Conservation (phyloP, 2,113 vertebrate species). For the Archilochus colubris region DNA sequence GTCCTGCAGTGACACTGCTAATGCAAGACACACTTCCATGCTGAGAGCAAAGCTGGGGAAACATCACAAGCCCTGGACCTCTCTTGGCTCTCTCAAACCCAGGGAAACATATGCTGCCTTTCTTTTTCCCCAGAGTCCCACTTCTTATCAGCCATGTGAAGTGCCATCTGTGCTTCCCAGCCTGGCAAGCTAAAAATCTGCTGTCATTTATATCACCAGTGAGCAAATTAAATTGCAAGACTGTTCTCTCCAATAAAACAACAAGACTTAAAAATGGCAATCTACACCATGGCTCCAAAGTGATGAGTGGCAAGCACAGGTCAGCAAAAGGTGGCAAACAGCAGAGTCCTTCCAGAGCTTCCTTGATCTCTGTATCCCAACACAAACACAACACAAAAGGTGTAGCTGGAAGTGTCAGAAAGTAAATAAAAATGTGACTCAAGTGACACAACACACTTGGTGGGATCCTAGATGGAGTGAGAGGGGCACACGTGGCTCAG, state of each 20-base stretch:
- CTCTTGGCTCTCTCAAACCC: conserved; percentile 9
- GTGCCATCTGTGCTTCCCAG: conserved; percentile 50
- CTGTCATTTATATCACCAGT: background rate
- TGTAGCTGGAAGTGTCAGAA: background rate
- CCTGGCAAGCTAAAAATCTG: conserved; percentile 29
- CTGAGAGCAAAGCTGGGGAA: background rate
- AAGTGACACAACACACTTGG: background rate
- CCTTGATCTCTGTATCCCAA: background rate
- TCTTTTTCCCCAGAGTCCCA: conserved; percentile 32
- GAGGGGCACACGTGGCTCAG: background rate
- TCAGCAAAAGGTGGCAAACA: background rate
- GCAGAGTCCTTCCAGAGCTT: background rate
- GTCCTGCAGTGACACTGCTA: background rate
- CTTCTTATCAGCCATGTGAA: conserved; percentile 38
- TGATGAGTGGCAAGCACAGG: background rate
- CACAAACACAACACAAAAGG: background rate
- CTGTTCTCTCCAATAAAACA: background rate
- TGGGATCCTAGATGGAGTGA: background rate
- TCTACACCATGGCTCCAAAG: background rate
- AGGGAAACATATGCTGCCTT: conserved; percentile 16
- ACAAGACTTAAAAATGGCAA: background rate
- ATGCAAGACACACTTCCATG: background rate
- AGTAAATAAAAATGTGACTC: background rate
- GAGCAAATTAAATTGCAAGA: conserved; percentile 39
- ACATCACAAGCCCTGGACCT: background rate